Evolutionary conservation across 2,113 vertebrate genomes (phyloP), one percentile per base, ranked within the genome.

Genomic region (Chaetura pelagica): DNA sequence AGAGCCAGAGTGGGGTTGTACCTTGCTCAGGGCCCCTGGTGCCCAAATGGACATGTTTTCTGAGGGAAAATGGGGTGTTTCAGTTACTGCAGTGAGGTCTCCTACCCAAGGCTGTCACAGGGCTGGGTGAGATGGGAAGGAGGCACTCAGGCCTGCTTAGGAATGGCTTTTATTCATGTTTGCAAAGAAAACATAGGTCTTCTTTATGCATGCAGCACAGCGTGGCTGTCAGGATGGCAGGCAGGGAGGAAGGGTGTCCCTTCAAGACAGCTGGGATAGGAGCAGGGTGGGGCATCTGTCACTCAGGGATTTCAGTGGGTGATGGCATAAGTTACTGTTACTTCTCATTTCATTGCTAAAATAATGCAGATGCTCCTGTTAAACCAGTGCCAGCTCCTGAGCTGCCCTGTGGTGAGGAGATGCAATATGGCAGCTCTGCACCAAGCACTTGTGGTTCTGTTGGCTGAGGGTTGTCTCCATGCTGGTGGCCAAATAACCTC

Each of bases 151-250:
- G 27, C 26, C 4, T 5, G 35, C 48, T 71, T 69, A 66, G 38
- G n/a, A 94, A 82, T 44, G n/a, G 44, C 42, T 90, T 97, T 97
- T 95, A 91, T 96, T 95, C 34, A 9, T 1, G 2, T 93, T 96
- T 85, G 71, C 68, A 61, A 52, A 78, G 57, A 38, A 90, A 86
- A 66, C 0, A 54, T 52, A 93, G 35, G 18, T 87, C 71, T 77
- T 87, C 71, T 77, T 77, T 74, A 46, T 72, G 51, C 42, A 54
- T 27, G 48, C 9, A 3, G 11, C 0, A 3, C 42, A 54, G 35
- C 26, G n/a, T 80, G 61, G n/a, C 52, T 19, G 0, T 40, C 29
- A 46, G 42, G 59, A 46, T 69, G 59, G 42, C 0, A 0, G 6
- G 32, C 11, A 19, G 46, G 44, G 78, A 10, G 34, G n/a, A 24